Conservation (phyloP, 35 echinoderm and acorn worm genomes). For the Chiridota heheva region DNA sequence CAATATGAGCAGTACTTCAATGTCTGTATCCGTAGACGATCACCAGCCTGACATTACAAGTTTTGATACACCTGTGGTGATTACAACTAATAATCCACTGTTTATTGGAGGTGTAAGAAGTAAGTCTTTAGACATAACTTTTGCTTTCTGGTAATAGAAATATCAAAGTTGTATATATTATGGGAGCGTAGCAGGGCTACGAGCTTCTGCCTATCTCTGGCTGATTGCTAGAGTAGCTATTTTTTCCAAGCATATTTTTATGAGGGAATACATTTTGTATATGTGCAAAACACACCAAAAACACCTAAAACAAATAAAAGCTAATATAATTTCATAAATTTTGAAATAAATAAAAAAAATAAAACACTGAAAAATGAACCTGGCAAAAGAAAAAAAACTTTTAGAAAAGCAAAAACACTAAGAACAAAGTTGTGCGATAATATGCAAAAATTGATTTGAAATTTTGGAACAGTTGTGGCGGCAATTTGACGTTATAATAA, state of each 20-base stretch:
- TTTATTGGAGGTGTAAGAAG: conserved; percentile 80
- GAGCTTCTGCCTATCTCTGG: too few species aligned
- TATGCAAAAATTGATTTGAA: too few species aligned
- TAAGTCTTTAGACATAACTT: conserved; percentile 13
- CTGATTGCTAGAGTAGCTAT: background rate
- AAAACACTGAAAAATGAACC: too few species aligned
- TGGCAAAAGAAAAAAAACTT: too few species aligned
- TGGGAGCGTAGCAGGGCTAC: too few species aligned
- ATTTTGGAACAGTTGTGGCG: too few species aligned
- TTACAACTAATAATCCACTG: conserved; percentile 28
- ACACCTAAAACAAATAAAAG: background rate
- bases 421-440: too few species aligned
- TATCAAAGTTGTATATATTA: background rate
- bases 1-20: background rate
- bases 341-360: too few species aligned
- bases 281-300: background rate
- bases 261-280: background rate
- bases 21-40: conserved; percentile 66
- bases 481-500: too few species aligned
- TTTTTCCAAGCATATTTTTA: background rate
- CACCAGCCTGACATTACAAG: conserved; percentile 17
- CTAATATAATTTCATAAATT: too few species aligned
- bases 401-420: too few species aligned
- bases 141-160: background rate
- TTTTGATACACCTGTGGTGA: conserved; percentile 11